Evolutionary conservation across 35 echinoderm and acorn worm species (phyloP), one percentile per base, ranked within the genome.

Genomic region (Heliocidaris erythrogramma): DNA sequence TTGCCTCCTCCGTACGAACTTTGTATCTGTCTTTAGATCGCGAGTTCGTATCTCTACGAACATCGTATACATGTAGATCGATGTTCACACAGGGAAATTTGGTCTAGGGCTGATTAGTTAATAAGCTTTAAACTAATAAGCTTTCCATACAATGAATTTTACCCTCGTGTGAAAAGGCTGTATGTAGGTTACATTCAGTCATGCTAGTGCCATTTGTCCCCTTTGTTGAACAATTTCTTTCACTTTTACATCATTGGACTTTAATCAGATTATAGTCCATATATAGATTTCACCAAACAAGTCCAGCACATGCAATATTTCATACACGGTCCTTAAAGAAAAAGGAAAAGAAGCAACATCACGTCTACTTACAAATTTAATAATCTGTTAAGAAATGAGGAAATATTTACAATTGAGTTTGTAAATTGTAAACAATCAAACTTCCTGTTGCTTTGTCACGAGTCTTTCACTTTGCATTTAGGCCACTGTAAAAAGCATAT

Each of bases 361-460:
- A 78, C 21, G 65, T 78, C 21, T 78, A 78, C 65, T 78, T 78
- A 78, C 65, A 78, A 78, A 78, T 78, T 78, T 78, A 78, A 78
- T 78, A 78, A 4, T 27, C 65, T 78, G 65, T n/a, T 27, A 24
- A 78, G 65, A 78, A 18, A 78, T 78, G 27, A 78, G 52, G 65
- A 78, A 78, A 78, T 78, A 78, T 78, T 78, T n/a, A 78, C 65
- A n/a, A 78, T 7, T 78, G 65, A 78, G 65, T 18, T 8, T 27
- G 27, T 78, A 7, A 71, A 71, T 24, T 24, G 24, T 71, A 71
- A 71, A 16, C 17, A 71, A 56, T 56, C 27, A 17, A 27, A 78
- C 27, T 78, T 78, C 65, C 65, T 78, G 11, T 78, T 78, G 65
- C 6, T 78, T 78, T 78, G 18, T 24, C 65, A 78, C 27, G 65